Conservation (phyloP, 2,888 invertebrate species). For the Phlogophora meticulosa region DNA sequence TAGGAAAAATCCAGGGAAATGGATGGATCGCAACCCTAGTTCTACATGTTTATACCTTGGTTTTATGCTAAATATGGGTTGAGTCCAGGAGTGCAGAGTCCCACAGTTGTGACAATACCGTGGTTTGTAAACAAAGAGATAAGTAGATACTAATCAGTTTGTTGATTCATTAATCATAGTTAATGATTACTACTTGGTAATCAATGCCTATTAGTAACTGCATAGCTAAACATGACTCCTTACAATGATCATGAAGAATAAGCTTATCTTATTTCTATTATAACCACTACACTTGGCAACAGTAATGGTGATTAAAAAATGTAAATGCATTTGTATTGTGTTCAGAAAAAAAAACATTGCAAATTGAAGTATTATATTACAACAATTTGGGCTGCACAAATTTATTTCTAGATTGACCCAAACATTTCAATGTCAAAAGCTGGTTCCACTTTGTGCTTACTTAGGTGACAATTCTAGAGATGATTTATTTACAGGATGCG, state of each 20-base stretch:
- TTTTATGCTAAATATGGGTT: too few relatives aligned
- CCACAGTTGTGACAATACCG: too few relatives aligned
- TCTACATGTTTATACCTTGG: too few relatives aligned
- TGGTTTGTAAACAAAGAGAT: too few relatives aligned
- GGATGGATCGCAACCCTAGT: too few relatives aligned
- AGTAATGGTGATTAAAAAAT: background rate
- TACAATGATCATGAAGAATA: constrained; percentile 13
- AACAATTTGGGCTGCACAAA: too few relatives aligned
- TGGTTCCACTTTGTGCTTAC: background rate
- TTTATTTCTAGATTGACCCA: constrained; percentile 4
- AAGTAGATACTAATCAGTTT: too few relatives aligned
- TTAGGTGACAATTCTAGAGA: background rate
- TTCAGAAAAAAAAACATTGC: background rate
- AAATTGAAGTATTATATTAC: background rate
- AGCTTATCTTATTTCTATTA: constrained; percentile 3
- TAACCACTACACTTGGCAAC: constrained; percentile 21
- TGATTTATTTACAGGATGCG: background rate
- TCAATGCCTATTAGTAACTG: background rate
- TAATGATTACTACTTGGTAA: too few relatives aligned
- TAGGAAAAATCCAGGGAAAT: too few relatives aligned
- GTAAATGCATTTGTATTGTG: background rate
- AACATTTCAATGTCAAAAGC: background rate
- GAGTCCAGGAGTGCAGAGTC: too few relatives aligned
- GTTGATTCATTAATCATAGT: too few relatives aligned
- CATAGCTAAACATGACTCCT: constrained; percentile 12